Evolutionary conservation across 2,797 vertebrate species (phyloP).

Genomic region (Enteromius viviparus): DNA sequence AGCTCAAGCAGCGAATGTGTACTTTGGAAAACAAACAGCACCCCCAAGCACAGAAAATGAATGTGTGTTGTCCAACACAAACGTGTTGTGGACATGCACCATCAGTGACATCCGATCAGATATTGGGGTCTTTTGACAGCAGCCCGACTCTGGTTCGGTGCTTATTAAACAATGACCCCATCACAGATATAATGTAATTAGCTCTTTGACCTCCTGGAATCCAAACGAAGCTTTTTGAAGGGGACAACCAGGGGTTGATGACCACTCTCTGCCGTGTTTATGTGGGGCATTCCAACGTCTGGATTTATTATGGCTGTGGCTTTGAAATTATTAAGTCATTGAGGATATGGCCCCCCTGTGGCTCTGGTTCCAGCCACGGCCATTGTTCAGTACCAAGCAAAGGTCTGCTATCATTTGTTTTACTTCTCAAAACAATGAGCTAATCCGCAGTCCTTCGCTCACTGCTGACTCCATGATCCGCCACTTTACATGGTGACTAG

Average conservation of each 20-base stretch:
- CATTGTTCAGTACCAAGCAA: slow-evolving; percentile 60
- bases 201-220: slow-evolving; percentile 37
- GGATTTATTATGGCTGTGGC: slow-evolving; percentile 58
- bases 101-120: slow-evolving; percentile 36
- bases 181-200: slow-evolving; percentile 47
- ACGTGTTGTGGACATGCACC: slow-evolving; percentile 48
- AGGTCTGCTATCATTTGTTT: slow-evolving; percentile 59
- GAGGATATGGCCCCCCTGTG: slow-evolving; percentile 65
- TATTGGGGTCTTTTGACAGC: slow-evolving; percentile 13
- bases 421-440: slow-evolving; percentile 69
- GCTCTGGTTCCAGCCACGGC: slow-evolving; percentile 51
- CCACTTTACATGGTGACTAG: slow-evolving; percentile 53
- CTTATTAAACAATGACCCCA: slow-evolving; percentile 39
- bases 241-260: slow-evolving; percentile 28
- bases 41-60: slow-evolving; percentile 55
- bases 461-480: slow-evolving; percentile 62
- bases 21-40: slow-evolving; percentile 76
- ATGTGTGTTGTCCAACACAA: slow-evolving; percentile 61
- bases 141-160: background rate
- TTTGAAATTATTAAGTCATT: slow-evolving; percentile 69
- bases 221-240: slow-evolving; percentile 40
- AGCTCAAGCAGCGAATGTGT: slow-evolving; percentile 68
- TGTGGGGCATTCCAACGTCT: slow-evolving; percentile 51
- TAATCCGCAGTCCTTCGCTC: slow-evolving; percentile 55
- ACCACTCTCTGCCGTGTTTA: slow-evolving; percentile 50